These are phyloP conservation scores for Glaucopsyche alexis DNA, from an alignment of 2,888 invertebrate species.

Conservation along the genomic window DNA sequence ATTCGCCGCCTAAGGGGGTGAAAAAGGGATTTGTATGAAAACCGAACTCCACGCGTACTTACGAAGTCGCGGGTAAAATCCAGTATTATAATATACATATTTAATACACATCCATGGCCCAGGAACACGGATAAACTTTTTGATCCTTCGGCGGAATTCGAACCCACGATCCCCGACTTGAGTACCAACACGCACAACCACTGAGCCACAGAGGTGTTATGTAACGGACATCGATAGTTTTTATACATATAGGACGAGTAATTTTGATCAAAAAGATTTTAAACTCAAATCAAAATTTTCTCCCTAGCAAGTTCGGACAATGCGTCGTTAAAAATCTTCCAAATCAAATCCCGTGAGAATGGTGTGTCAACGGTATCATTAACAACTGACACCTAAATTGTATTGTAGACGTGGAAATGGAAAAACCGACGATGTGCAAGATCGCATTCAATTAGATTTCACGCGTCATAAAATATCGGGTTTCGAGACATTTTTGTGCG, in stretches of 20 bases:
- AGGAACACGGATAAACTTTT: too few relatives aligned
- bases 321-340: slow-evolving; percentile 41
- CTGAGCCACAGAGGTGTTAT: too few relatives aligned
- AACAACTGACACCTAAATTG: slow-evolving; percentile 62
- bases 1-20: too few relatives aligned
- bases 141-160: too few relatives aligned
- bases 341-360: slow-evolving; percentile 54
- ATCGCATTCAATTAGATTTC: slow-evolving; percentile 71
- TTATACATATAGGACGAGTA: neutral
- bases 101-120: too few relatives aligned
- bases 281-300: slow-evolving; percentile 6
- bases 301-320: slow-evolving; percentile 34
- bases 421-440: slow-evolving; percentile 63
- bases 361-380: slow-evolving; percentile 57
- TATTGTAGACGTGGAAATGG: slow-evolving; percentile 73
- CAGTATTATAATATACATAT: too few relatives aligned
- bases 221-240: neutral
- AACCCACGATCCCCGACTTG: too few relatives aligned
- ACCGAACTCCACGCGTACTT: too few relatives aligned
- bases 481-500: slow-evolving; percentile 59
- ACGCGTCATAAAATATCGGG: slow-evolving; percentile 74
- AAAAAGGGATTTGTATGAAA: too few relatives aligned
- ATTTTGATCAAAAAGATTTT: slow-evolving; percentile 1
- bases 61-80: too few relatives aligned
- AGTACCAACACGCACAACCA: too few relatives aligned